Evolutionary conservation across 1,140 invertebrate species (phyloP).

Genomic region (Homalodisca vitripennis): DNA sequence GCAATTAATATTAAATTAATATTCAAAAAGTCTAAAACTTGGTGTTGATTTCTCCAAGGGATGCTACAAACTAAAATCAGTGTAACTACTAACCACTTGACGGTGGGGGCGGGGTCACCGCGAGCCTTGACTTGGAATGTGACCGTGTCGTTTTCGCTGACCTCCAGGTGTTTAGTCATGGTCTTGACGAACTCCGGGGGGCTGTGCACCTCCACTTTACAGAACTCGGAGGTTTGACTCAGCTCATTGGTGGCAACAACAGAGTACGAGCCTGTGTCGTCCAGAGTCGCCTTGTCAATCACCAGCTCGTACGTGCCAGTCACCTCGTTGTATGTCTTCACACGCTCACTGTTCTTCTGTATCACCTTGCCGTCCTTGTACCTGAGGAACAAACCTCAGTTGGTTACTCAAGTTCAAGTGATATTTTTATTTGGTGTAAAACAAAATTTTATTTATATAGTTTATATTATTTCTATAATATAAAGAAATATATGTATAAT

Average conservation of each 20-base stretch:
- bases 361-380: conserved; percentile 83
- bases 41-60: too few relatives aligned
- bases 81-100: conserved; percentile 65
- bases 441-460: too few relatives aligned
- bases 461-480: too few relatives aligned
- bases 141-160: conserved; percentile 75
- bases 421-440: too few relatives aligned
- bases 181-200: conserved; percentile 72
- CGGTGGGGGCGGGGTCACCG: conserved; percentile 75
- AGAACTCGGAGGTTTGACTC: conserved; percentile 83
- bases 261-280: conserved; percentile 92
- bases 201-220: conserved; percentile 69
- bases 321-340: conserved; percentile 67
- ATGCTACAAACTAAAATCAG: background rate
- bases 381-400: too few relatives aligned
- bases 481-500: too few relatives aligned
- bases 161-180: conserved; percentile 63
- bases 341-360: conserved; percentile 59
- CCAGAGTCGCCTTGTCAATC: conserved; percentile 76
- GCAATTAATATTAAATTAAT: too few relatives aligned
- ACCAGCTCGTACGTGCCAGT: conserved; percentile 69
- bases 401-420: too few relatives aligned
- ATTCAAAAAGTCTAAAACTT: too few relatives aligned
- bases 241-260: conserved; percentile 87
- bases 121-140: conserved; percentile 79